Base-by-base conservation (phyloP, 2,888 invertebrate genomes). In the Nomada ferruginata region DNA sequence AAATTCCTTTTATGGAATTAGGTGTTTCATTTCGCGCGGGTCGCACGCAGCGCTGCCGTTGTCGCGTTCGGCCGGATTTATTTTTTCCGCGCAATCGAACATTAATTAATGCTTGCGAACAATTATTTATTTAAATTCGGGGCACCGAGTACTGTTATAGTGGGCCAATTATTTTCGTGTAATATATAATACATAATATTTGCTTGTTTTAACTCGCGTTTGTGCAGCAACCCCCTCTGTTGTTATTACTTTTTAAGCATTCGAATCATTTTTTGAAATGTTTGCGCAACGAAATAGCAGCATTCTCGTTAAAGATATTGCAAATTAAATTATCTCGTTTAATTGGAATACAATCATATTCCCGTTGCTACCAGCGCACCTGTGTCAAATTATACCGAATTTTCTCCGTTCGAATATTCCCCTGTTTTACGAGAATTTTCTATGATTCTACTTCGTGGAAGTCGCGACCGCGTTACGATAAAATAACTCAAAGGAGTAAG, bases 401-500 rank as follows among this genome's bases (percentile, higher is more conserved):
- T 15, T 29, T 29, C 11, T 50, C 53, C 42, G 26, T 23, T 77
- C 20, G 20, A 65, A 20, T 13, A 18, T 11, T 42, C 18, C 15
- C 26, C 11, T 7, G 20, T 52, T 7, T 44, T n/a, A 2, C 36
- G 23, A 50, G 36, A 53, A 36, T 79, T 50, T 42, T 15, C 60
- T 52, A 42, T 29, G 66, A 64, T 55, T 55, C 26, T 57, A 18
- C 13, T n/a, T 4, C 1, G 5, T 26, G 42, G 60, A 65, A 66
- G 20, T 18, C 9, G 29, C 23, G 36, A 0, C 61, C 20, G 63
- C 23, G 57, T 10, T 20, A 36, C 52, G 66, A 64, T 53, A 55
- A 76, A 52, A 59, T 71, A 68, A 64, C 26, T 59, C 29, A 66
- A 68, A 64, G 74, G 23, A 47, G n/a, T 57, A 68, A 20, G 42